Evolutionary conservation across 2,888 invertebrate genomes (phyloP).

Genomic region (Melanostoma mellinum): DNA sequence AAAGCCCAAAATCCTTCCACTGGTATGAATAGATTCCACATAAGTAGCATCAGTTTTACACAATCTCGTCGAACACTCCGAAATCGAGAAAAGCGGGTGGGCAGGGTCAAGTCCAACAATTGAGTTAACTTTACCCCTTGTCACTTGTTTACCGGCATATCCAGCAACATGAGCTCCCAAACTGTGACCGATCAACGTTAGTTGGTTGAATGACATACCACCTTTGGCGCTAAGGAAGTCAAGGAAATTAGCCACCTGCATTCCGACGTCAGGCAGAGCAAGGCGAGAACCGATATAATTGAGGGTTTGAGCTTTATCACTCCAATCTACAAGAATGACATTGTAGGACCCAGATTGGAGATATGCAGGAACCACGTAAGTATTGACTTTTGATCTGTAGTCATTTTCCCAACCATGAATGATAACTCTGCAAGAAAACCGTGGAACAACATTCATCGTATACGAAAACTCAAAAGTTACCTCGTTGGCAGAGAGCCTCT

Average conservation of each 20-base stretch:
- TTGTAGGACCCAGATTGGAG: slow-evolving; percentile 84
- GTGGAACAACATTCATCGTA: background rate
- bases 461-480: slow-evolving; percentile 9
- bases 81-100: slow-evolving; percentile 77
- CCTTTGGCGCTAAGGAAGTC: slow-evolving; percentile 82
- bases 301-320: slow-evolving; percentile 72
- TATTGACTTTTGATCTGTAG: slow-evolving; percentile 81
- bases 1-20: slow-evolving; percentile 78
- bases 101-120: slow-evolving; percentile 83
- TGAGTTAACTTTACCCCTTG: slow-evolving; percentile 84
- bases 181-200: slow-evolving; percentile 84
- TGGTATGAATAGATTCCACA: slow-evolving; percentile 80
- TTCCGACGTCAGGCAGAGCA: slow-evolving; percentile 76
- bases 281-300: background rate
- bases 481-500: slow-evolving; percentile 63
- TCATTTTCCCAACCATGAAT: slow-evolving; percentile 85
- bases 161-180: slow-evolving; percentile 85
- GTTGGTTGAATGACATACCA: slow-evolving; percentile 82
- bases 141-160: slow-evolving; percentile 84
- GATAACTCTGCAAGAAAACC: slow-evolving; percentile 75
- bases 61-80: slow-evolving; percentile 76
- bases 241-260: slow-evolving; percentile 77
- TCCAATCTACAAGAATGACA: slow-evolving; percentile 85
- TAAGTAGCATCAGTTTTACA: slow-evolving; percentile 77
- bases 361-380: slow-evolving; percentile 81